These are phyloP conservation scores for Ooceraea biroi DNA, from an alignment of 1,140 invertebrate species.

Conservation along the genomic window DNA sequence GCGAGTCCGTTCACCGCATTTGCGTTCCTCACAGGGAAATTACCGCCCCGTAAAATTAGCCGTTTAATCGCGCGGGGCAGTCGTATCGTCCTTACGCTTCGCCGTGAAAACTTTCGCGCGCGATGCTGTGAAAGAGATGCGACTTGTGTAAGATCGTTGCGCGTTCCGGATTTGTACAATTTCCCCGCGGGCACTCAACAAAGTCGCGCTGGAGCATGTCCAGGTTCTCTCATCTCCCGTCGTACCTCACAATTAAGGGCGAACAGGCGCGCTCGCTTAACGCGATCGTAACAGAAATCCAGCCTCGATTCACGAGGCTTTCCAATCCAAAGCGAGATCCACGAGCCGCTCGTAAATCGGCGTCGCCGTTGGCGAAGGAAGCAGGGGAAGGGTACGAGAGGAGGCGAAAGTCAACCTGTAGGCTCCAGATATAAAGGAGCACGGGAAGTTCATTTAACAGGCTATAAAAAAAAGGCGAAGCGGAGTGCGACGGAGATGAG, in stretches of 20 bases:
- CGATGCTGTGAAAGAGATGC: background rate
- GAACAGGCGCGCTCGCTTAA: background rate
- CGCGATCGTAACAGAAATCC: constrained; percentile 42
- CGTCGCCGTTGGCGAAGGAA: constrained; percentile 42
- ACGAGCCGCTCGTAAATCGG: constrained; percentile 80
- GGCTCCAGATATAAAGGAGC: constrained; percentile 82
- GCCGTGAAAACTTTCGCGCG: background rate
- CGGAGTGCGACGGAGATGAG: no score
- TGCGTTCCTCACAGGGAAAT: background rate
- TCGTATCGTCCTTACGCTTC: background rate
- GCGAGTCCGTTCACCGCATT: background rate
- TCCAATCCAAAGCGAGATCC: constrained; percentile 68
- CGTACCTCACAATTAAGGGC: constrained; percentile 3
- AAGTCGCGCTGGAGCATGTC: background rate
- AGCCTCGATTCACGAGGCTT: constrained; percentile 37
- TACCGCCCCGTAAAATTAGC: background rate
- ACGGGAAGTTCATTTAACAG: constrained; percentile 84
- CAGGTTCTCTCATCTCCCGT: background rate
- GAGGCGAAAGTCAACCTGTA: constrained; percentile 76
- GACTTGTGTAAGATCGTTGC: background rate
- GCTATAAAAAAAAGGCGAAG: constrained; percentile 83
- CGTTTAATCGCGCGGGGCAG: background rate
- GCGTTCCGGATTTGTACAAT: background rate
- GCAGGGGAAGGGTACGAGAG: background rate
- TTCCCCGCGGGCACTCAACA: background rate